Evolutionary conservation across 1,140 invertebrate genomes (phyloP), one percentile per base, ranked within the genome.

Genomic region (Parasteatoda tepidariorum): DNA sequence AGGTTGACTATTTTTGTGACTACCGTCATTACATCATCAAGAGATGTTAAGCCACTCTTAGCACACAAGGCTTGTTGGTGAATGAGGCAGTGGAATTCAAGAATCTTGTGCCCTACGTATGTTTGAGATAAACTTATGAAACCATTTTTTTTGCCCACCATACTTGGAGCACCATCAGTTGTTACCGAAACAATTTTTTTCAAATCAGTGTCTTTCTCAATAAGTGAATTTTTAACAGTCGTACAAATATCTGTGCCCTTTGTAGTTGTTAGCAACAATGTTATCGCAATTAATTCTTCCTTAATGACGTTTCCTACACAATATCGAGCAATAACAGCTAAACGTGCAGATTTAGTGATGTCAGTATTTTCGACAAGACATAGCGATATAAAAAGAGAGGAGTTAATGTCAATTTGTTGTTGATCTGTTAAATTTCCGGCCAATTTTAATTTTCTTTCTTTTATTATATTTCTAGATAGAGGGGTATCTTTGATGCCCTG

Each of bases 91-190:
- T 62, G 61, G 26, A 62, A 28, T 62, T 62, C 26, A 62, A 26
- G 61, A 62, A 62, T 62, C 61, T 11, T 28, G 30, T 28, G 4
- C 26, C 55, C 55, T 15, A 2, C n/a, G 55, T 2, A 24, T 62
- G 26, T 62, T 34, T 30, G 61, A 62, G 30, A 62, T 62, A 62
- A 62, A 62, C 28, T 34, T 2, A 62, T 62, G 26, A 62, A 62
- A 62, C 22, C 6, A 26, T 62, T 28, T 11, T 28, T 62, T 62
- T 62, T 5, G 5, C 13, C 61, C 0, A 26, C 61, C 1, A 28
- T 2, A 62, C 26, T 62, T 24, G 22, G 3, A 62, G 26, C 61
- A 34, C 22, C 5, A 62, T 62, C 61, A 62, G 0, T 62, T 2
- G 11, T 62, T 26, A 62, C 26, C 7, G 26, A 28, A 62, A 26